Base-by-base conservation (phyloP, 2,797 vertebrate species). In the Thripadectes ignobilis region DNA sequence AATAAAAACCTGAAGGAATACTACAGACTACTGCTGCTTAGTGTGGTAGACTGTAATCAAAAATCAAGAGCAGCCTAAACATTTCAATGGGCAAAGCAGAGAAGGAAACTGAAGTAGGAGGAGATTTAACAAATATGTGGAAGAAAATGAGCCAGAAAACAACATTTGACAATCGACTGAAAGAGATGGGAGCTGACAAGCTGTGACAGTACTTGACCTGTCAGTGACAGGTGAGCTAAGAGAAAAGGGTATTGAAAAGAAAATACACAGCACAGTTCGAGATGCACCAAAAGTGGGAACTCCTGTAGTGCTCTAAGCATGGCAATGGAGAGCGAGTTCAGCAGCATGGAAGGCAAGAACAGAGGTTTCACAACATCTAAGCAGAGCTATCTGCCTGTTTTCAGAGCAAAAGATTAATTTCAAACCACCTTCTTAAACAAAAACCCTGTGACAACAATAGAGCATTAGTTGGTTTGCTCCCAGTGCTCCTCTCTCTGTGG, bases 311-410 rank as follows among this genome's bases (percentile, higher is more conserved):
- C 14, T 39, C 43, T 23, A 43, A n/a, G 39, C 39, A 26, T 14
- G 20, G n/a, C 66, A 21, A 12, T 0, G 4, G 39, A 58, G 21
- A 77, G 21, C 26, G 69, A 49, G 24, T 41, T 61, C 59, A 69
- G 14, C 34, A 66, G 48, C 0, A 0, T 1, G 0, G 69, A 36
- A 51, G 24, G 46, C 16, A 84, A 78, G 48, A 76, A 1, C 26
- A 72, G 26, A 85, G 14, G 7, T 43, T 79, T 55, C 69, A 51
- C 29, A 55, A 12, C 29, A 65, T 14, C 55, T 58, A 39, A 82
- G 48, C 16, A 66, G 45, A 57, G 38, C 11, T 10, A 84, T 12
- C 46, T 61, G 9, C 34, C 45, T 39, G 19, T 59, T 81, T 74
- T 26, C 19, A 19, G 36, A 49, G 43, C 32, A 92, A 68, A 88